These are phyloP conservation scores for Coelopa frigida DNA, from an alignment of 1,140 invertebrate species.

Conservation along the genomic window DNA sequence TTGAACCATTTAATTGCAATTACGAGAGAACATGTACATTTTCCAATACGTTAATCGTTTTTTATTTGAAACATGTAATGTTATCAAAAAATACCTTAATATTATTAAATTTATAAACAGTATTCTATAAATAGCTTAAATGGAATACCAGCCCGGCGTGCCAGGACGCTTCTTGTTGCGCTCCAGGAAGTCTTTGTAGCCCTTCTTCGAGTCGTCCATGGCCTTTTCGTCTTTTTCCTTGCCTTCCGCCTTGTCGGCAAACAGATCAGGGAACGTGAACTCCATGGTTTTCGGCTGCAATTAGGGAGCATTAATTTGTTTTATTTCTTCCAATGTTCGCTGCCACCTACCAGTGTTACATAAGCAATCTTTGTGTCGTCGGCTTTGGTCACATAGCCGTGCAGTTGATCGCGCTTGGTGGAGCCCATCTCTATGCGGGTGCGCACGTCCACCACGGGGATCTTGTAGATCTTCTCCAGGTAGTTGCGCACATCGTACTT, in stretches of 20 bases:
- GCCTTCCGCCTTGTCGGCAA: slow-evolving; percentile 32
- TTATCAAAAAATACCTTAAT: too few species aligned
- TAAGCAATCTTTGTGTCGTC: slow-evolving; percentile 78
- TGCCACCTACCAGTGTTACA: slow-evolving; percentile 63
- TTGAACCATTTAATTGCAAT: too few species aligned
- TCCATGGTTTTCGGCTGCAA: slow-evolving; percentile 47
- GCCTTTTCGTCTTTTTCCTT: slow-evolving; percentile 49
- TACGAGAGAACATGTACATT: too few species aligned
- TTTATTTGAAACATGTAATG: too few species aligned
- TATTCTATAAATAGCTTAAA: slow-evolving; percentile 48
- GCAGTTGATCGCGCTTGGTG: slow-evolving; percentile 45
- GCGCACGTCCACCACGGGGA: slow-evolving; percentile 64
- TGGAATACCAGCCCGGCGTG: slow-evolving; percentile 55
- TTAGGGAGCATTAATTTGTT: not conserved
- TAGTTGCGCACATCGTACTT: slow-evolving; percentile 84
- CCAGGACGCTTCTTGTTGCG: slow-evolving; percentile 48
- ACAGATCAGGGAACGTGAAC: slow-evolving; percentile 55
- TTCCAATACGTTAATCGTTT: too few species aligned
- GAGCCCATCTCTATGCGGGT: slow-evolving; percentile 62
- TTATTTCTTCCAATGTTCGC: not conserved
- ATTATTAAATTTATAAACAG: too few species aligned
- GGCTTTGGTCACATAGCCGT: slow-evolving; percentile 66
- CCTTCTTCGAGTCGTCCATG: slow-evolving; percentile 46
- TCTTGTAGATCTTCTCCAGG: slow-evolving; percentile 88
- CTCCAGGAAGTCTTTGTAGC: slow-evolving; percentile 45